phyloP scores from a whole-genome alignment of 2,888 invertebrate genomes.

The Deroplatys truncata region DNA sequence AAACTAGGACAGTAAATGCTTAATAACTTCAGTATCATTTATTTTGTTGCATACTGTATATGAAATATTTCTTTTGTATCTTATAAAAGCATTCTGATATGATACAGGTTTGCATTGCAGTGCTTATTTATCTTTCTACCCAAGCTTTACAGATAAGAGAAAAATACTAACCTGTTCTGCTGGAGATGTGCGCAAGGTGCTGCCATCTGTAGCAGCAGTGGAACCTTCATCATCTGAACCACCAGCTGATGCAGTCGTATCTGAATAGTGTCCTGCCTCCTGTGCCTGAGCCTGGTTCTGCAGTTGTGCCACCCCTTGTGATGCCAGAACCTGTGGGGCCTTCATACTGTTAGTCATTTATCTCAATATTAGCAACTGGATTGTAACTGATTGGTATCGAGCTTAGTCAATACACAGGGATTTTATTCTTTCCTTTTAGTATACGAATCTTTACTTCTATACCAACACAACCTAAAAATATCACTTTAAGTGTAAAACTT shows the following conservation, averaged over 20 bases:
- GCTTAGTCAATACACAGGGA: background rate
- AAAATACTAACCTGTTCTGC: conserved; percentile 56
- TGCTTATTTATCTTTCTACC: no score
- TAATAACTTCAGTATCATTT: no score
- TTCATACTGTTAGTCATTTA: conserved; percentile 42
- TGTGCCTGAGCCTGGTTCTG: conserved; percentile 38
- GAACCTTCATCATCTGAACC: conserved; percentile 94
- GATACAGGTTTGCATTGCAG: no score
- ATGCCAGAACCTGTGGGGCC: conserved; percentile 43
- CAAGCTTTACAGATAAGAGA: background rate
- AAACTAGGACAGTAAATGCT: no score
- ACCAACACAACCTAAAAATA: background rate
- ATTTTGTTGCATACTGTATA: no score
- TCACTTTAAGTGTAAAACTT: no score
- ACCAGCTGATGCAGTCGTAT: conserved; percentile 78
- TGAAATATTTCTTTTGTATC: no score
- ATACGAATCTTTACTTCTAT: background rate
- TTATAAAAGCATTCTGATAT: no score
- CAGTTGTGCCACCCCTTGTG: conserved; percentile 41
- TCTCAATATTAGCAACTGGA: background rate
- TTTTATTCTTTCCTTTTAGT: background rate
- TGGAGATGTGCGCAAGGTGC: conserved; percentile 80
- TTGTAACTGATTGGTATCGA: no score
- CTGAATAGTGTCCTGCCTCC: conserved; percentile 66
- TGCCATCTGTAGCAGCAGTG: conserved; percentile 92